Evolutionary conservation across 2,888 invertebrate genomes (phyloP).

Genomic region (Exephanes ischioxanthus): DNA sequence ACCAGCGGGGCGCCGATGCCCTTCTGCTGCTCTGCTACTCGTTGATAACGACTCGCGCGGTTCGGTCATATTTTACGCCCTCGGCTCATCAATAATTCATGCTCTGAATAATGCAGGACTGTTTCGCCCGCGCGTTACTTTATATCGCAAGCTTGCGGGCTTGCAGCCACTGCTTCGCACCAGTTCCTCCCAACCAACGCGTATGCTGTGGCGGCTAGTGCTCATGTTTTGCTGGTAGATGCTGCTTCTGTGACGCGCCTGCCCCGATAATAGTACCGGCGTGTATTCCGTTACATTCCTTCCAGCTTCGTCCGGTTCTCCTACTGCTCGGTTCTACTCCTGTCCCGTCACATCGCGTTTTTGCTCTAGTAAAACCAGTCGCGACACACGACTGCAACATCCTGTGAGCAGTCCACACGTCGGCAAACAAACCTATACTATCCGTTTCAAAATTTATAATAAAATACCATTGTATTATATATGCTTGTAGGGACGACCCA

Average conservation of each 20-base stretch:
- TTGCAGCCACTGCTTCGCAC: constrained; percentile 50
- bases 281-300: constrained; percentile 9
- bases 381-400: constrained; percentile 26
- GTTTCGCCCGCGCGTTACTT: constrained; percentile 81
- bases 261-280: constrained; percentile 17
- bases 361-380: constrained; percentile 11
- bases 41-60: constrained; percentile 84
- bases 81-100: constrained; percentile 84
- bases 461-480: background rate
- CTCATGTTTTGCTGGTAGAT: constrained; percentile 14
- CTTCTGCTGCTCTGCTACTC: constrained; percentile 70
- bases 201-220: constrained; percentile 18
- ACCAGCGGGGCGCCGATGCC: constrained; percentile 48
- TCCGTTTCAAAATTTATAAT: background rate
- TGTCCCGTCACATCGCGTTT: constrained; percentile 19
- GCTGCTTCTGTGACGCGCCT: constrained; percentile 25
- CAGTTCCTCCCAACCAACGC: constrained; percentile 20
- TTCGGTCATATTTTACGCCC: constrained; percentile 83
- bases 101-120: constrained; percentile 84
- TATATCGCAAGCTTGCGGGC: constrained; percentile 73
- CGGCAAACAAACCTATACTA: background rate
- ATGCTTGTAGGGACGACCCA: background rate
- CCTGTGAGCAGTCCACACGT: background rate
- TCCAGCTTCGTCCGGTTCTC: background rate
- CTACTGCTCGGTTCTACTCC: background rate